These are phyloP conservation scores for Epinotia bilunana DNA, from an alignment of 2,888 invertebrate species.

Conservation along the genomic window DNA sequence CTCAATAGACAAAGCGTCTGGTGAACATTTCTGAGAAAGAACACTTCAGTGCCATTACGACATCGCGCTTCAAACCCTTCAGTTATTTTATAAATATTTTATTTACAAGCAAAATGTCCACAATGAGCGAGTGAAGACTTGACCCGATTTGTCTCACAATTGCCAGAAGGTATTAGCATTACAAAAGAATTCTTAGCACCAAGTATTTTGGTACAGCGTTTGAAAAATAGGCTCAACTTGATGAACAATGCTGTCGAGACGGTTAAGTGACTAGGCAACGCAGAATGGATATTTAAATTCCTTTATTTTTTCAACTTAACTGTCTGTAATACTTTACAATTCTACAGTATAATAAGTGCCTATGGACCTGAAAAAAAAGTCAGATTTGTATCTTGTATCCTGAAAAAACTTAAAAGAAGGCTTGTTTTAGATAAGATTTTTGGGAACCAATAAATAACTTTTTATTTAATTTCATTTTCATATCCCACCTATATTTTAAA, in stretches of 20 bases:
- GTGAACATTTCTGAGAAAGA: conserved; percentile 15
- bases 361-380: not conserved
- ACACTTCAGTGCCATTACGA: conserved; percentile 19
- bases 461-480: too few relatives aligned
- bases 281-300: conserved; percentile 9
- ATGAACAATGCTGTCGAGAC: conserved; percentile 32
- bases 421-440: too few relatives aligned
- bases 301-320: not conserved
- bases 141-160: conserved; percentile 44
- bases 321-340: not conserved
- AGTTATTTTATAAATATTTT: conserved; percentile 39
- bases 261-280: conserved; percentile 18
- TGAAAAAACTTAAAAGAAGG: too few relatives aligned
- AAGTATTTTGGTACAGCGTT: conserved; percentile 41
- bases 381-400: not conserved
- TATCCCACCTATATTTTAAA: too few relatives aligned
- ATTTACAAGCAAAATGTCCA: conserved; percentile 43
- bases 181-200: conserved; percentile 40
- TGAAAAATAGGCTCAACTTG: conserved; percentile 39
- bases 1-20: conserved; percentile 17
- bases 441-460: too few relatives aligned
- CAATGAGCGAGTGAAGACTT: conserved; percentile 34
- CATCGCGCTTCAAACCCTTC: conserved; percentile 32
- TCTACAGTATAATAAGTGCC: not conserved
- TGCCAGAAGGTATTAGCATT: conserved; percentile 40